Evolutionary conservation across 2,113 vertebrate species (phyloP).

Genomic region (Mustela lutreola): DNA sequence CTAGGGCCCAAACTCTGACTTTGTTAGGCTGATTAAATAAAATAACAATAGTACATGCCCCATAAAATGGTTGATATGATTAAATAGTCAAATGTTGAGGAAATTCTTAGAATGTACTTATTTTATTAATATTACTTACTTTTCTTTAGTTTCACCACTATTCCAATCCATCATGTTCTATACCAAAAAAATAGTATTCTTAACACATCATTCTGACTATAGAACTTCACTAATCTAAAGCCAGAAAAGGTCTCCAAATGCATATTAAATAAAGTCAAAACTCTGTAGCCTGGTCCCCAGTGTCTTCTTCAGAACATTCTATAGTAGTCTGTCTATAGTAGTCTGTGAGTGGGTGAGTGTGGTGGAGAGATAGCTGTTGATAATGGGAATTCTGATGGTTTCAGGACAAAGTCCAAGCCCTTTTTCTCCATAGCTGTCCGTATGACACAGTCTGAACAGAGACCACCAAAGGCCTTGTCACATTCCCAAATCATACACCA

Average conservation of each 20-base stretch:
- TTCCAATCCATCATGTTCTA: not conserved
- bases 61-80: not conserved
- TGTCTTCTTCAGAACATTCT: not conserved
- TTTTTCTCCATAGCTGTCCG: not conserved
- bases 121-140: not conserved
- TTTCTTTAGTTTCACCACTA: not conserved
- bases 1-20: constrained; percentile 28
- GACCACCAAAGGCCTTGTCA: not conserved
- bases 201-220: not conserved
- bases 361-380: not conserved
- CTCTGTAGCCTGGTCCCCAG: no score
- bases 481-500: not conserved
- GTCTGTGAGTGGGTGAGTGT: no score
- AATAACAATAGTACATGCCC: not conserved
- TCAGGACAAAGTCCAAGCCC: not conserved
- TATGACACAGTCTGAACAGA: not conserved
- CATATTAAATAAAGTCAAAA: not conserved
- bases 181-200: not conserved
- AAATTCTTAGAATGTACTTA: not conserved
- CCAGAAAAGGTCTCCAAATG: not conserved
- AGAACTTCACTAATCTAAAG: constrained; percentile 8
- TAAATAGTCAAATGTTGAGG: not conserved
- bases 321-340: no score
- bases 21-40: constrained; percentile 31
- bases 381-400: not conserved